Evolutionary conservation across 2,113 vertebrate genomes (phyloP), one percentile per base, ranked within the genome.

Genomic region (Delphinapterus leucas): DNA sequence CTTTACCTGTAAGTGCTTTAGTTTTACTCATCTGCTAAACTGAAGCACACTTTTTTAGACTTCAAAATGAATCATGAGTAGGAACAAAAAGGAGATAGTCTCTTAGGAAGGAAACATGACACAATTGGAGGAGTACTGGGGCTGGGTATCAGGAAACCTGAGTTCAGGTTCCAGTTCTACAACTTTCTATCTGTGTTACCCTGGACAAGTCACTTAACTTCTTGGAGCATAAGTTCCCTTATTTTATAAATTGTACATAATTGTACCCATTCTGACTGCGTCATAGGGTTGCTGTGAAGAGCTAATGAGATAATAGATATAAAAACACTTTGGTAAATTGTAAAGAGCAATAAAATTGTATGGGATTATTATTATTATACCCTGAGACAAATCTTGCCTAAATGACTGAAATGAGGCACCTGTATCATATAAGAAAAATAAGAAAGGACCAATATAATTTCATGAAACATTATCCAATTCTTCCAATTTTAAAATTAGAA

Each of bases 1-100:
- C 61, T 92, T 92, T 63, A 82, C 71, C 74, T 81, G 12, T 88
- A 96, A 93, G 18, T 58, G 85, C 70, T 38, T 97, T 74, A 26
- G 21, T 86, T 95, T 93, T 82, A 95, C 71, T 76, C 44, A 94
- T 74, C 61, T 93, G 58, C 85, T 96, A 92, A 92, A 90, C 26
- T 71, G 63, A 97, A 96, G 89, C 71, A 82, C 36, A 76, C 33
- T 88, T 83, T 94, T 95, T 81, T 7, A 80, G n/a, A 94, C 21
- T 97, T 96, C 67, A 79, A 97, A 95, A 68, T 88, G 36, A 92
- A 88, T 71, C 25, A 86, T 28, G 73, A 94, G 28, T 86, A 93
- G n/a, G 38, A 96, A 94, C 20, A 38, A 95, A 88, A 96, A 79
- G 53, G n/a, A 94, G 60, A 82, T 7, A 88, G 36, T 81, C 17